Evolutionary conservation across 2,113 vertebrate genomes (phyloP), one percentile per base, ranked within the genome.

Genomic region (Actenoides hombroni): DNA sequence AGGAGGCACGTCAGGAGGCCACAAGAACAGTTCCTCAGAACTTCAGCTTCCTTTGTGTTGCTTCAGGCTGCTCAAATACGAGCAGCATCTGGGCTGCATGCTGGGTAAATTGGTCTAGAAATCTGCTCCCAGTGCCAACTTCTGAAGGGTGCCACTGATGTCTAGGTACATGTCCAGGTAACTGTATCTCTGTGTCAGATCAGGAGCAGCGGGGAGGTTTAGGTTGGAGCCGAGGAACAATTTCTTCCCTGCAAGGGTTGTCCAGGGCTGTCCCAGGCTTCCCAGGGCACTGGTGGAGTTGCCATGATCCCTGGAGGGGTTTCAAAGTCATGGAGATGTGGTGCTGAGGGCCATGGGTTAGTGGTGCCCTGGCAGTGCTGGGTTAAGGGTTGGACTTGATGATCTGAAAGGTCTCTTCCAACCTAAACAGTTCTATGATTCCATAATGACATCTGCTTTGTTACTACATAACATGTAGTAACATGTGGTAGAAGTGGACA

Each of bases 401-500:
- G 26, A 29, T 18, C 56, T 33, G 33, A 33, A 33, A 57, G 56
- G 11, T 33, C 56, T 33, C 8, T 57, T 33, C 53, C 26, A 54
- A 29, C 14, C 14, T 14, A 29, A 54, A 54, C 51, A 26, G 26
- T 53, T 15, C 13, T 28, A 16, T 54, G 53, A 28, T 54, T 28
- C 53, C 16, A 13, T 54, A 29, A 54, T 35, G 40, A 16, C 1
- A 8, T 61, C 5, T 61, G 11, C 40, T 77, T 29, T 60, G 20
- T 86, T 80, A 61, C 48, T 29, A 35, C 20, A 11, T 0, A 0
- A 7, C n/a, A n/a, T n/a, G n/a, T n/a, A n/a, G n/a, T n/a, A 29
- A 56, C 16, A 4, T 35, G 46, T 21, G 24, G 28, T 44, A 44
- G 64, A 12, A 83, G 65, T 37, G 21, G 64, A 16, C 24, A 60